phyloP scores from a whole-genome alignment of 2,888 invertebrate genomes.

The Chironomus tentans region DNA sequence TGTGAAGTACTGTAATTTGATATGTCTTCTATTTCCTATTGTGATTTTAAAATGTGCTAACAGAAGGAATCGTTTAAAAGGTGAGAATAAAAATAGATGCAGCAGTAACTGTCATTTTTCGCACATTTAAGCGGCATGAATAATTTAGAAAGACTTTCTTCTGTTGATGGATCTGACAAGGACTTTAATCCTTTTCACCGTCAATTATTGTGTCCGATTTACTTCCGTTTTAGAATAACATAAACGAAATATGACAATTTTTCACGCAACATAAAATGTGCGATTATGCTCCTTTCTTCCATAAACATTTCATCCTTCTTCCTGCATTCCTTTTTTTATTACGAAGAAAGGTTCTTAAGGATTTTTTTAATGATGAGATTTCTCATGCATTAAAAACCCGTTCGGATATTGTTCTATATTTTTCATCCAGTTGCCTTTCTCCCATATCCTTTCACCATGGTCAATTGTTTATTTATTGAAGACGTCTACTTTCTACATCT shows the following conservation, averaged over 20 bases:
- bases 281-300: not conserved
- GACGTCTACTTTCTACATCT: too few species aligned
- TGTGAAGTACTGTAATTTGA: not conserved
- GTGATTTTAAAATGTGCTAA: not conserved
- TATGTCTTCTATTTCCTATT: not conserved
- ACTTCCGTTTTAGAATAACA: not conserved
- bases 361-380: not conserved
- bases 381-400: conserved; percentile 24
- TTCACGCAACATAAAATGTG: conserved; percentile 20
- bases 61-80: not conserved
- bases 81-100: not conserved
- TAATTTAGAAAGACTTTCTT: conserved; percentile 17
- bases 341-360: not conserved
- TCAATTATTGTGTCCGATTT: conserved; percentile 6
- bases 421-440: not conserved
- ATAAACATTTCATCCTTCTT: not conserved
- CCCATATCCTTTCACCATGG: conserved; percentile 21
- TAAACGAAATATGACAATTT: conserved; percentile 1
- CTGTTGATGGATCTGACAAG: not conserved
- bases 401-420: conserved; percentile 10
- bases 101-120: not conserved
- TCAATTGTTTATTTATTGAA: conserved; percentile 2
- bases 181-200: conserved; percentile 10
- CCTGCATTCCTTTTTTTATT: not conserved
- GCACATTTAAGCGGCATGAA: conserved; percentile 1